Percentiles rank a stretch among this genome's conserved stretches.
Conservation (phyloP, 2,888 invertebrate species). For the Neoascia interrupta region DNA sequence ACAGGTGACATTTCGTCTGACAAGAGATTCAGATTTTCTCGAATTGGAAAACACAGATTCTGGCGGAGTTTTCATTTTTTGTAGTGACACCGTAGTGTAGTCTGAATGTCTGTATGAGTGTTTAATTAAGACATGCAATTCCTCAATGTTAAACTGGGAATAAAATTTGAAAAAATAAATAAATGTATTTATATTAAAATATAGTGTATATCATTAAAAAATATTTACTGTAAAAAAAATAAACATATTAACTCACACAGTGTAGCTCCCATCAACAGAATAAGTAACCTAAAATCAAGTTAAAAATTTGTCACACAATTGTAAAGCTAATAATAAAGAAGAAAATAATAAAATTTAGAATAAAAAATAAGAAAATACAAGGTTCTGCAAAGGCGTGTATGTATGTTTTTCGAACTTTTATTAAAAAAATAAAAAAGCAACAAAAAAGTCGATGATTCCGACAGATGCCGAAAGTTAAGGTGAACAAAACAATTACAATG, state of each 20-base stretch:
- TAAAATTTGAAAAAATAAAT: constrained; percentile 48
- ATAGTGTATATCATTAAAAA: constrained; percentile 70
- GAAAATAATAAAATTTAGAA: constrained; percentile 43
- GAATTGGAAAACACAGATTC: constrained; percentile 54
- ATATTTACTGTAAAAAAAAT: constrained; percentile 76
- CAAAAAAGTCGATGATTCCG: too few relatives aligned
- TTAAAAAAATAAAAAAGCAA: constrained; percentile 58
- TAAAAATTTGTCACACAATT: constrained; percentile 56
- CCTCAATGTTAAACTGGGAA: constrained; percentile 61
- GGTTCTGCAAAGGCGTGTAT: too few relatives aligned
- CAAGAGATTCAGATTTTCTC: constrained; percentile 23
- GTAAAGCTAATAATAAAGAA: constrained; percentile 67
- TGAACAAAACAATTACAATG: constrained; percentile 54
- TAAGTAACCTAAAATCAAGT: constrained; percentile 51
- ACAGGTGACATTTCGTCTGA: constrained; percentile 14
- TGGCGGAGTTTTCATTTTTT: constrained; percentile 46
- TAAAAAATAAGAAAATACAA: constrained; percentile 37
- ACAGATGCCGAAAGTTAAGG: too few relatives aligned
- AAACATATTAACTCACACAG: constrained; percentile 35
- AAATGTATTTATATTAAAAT: constrained; percentile 69
- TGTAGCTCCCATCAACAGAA: constrained; percentile 47
- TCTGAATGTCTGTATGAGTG: constrained; percentile 67
- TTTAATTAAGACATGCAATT: constrained; percentile 51
- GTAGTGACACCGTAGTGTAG: constrained; percentile 46
- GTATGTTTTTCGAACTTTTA: constrained; percentile 78